Percentiles rank a stretch among this genome's conserved stretches.
phyloP scores from a whole-genome alignment of 2,113 vertebrate genomes.

The Microtus montanus region DNA sequence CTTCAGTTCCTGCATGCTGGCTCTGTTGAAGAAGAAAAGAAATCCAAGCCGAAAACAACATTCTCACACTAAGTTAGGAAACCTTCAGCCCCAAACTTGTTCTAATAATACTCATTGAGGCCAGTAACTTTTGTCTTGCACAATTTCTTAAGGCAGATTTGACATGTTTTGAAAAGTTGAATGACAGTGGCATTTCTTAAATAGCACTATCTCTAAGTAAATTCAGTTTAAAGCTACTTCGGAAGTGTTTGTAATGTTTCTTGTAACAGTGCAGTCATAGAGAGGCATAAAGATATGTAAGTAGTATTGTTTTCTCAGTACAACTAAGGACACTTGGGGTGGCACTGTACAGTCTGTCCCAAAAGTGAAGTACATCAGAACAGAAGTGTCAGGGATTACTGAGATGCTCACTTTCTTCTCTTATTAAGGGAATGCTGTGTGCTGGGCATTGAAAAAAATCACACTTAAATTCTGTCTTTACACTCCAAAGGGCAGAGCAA shows the following conservation, averaged over 20 bases:
- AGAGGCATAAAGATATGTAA: constrained; percentile 39
- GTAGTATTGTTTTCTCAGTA: background rate
- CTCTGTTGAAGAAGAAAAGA: background rate
- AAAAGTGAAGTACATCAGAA: background rate
- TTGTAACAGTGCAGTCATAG: constrained; percentile 31
- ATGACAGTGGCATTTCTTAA: constrained; percentile 51
- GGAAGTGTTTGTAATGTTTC: constrained; percentile 50
- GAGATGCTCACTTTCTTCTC: background rate
- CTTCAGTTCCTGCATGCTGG: background rate
- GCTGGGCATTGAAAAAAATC: background rate
- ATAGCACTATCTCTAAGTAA: constrained; percentile 64
- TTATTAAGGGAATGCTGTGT: background rate
- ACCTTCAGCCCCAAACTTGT: background rate
- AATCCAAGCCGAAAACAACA: background rate
- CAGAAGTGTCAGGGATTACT: background rate
- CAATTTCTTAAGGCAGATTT: constrained; percentile 45
- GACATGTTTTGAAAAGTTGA: constrained; percentile 50
- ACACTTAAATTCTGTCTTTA: background rate
- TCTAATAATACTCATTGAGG: background rate
- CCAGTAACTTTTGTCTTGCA: constrained; percentile 16
- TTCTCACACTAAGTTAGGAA: background rate
- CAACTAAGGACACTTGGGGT: background rate
- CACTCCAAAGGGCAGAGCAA: background rate
- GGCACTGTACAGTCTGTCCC: no score
- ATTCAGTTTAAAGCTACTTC: constrained; percentile 74